Base-by-base conservation (phyloP, 2,797 vertebrate species). In the Hyperoplus immaculatus region DNA sequence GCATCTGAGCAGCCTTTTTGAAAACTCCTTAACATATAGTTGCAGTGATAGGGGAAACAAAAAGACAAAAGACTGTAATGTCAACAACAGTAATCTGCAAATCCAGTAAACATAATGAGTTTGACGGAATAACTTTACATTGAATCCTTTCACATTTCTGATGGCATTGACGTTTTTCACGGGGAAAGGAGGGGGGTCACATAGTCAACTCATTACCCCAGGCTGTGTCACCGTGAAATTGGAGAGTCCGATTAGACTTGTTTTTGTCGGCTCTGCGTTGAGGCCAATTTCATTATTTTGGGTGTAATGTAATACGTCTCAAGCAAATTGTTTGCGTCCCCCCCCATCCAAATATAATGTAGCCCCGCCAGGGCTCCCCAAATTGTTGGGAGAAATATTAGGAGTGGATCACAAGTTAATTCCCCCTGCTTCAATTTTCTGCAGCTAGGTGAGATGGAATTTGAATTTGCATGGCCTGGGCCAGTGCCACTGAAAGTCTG, bases 261-360 rank as follows among this genome's bases (percentile, higher is more conserved):
- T 93, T 91, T 90, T 87, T 51, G 84, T 81, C 72, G 29, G 60
- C 78, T 82, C 47, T 83, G 68, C 55, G 75, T 76, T 78, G 87
- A 85, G 84, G 80, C 86, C 91, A 92, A 92, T 94, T 93, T 79
- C 85, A 89, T 89, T 93, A 88, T 86, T 93, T 59, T 42, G 67
- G 77, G 81, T 85, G 77, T 90, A 92, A 93, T 90, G 87, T 88
- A 91, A 93, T 91, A 92, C 90, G 92, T 92, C 91, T 92, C 92
- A 80, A 88, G 90, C 90, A 93, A 94, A 95, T 94, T 93, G 92
- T 93, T 95, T 94, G 91, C 80, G 77, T 88, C 91, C 88, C 78
- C 8, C 29, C 57, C 77, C 47, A 81, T 87, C 68, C 62, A 92
- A 91, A 93, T 89, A 86, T 88, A 82, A 92, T 90, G 82, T 85